Conservation (phyloP, 1,140 invertebrate genomes). For the Antheraea mylitta region DNA sequence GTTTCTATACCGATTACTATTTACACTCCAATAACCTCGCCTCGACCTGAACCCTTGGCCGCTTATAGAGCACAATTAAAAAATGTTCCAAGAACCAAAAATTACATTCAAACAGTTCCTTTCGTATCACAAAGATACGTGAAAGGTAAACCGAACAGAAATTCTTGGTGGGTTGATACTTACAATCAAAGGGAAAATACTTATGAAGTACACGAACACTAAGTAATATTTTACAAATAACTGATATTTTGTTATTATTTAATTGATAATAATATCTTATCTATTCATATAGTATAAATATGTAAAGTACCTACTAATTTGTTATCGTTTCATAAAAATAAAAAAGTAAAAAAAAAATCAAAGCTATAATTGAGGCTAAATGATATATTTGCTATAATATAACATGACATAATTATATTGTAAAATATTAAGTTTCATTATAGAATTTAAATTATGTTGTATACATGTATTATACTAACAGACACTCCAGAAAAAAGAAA, state of each 20-base stretch:
- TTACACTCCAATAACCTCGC: conserved; percentile 8
- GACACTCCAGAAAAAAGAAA: too few species aligned
- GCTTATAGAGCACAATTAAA: conserved; percentile 12
- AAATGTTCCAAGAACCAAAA: conserved; percentile 14
- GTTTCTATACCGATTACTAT: background rate
- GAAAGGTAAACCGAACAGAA: conserved; percentile 13
- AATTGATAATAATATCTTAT: background rate
- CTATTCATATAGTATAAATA: background rate
- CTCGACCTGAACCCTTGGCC: background rate
- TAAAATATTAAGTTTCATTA: too few species aligned
- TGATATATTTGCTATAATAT: background rate
- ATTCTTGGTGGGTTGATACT: conserved; percentile 26
- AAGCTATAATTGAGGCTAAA: conserved; percentile 1
- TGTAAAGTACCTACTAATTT: background rate
- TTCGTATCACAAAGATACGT: background rate
- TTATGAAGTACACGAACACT: conserved; percentile 30
- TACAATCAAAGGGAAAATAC: conserved; percentile 12
- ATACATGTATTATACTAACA: too few species aligned
- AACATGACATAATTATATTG: background rate
- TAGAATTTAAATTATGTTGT: too few species aligned
- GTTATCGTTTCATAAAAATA: background rate
- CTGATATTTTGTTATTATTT: background rate
- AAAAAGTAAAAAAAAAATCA: background rate
- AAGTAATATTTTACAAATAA: background rate
- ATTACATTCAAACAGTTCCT: conserved; percentile 18